Base-by-base conservation (phyloP, 2,888 invertebrate genomes). In the Andrena marginata region DNA sequence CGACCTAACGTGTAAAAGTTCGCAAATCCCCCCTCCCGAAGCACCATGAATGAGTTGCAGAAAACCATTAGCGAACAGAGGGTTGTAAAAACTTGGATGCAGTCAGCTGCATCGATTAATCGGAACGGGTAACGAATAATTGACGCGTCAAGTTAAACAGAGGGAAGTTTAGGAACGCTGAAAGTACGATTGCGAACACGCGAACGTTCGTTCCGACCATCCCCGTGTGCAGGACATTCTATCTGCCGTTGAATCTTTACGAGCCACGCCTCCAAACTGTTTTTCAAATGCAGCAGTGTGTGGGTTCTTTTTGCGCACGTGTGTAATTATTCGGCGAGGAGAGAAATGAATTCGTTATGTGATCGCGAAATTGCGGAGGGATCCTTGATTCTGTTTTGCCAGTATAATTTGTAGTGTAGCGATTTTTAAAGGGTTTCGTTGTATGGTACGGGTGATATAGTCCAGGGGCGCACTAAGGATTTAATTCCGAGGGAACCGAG, bases 91-190 rank as follows among this genome's bases (percentile, higher is more conserved):
- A 77, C 56, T 71, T 77, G 23, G 77, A 59, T 59, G 42, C 42
- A 48, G 64, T 13, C 33, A 29, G 35, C 7, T 10, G 48, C 31
- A 71, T 77, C 77, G 77, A 77, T 71, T 64, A 42, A 42, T 48
- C 56, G 71, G 29, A 56, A 71, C 71, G 63, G 42, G 29, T 63
- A 51, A 31, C 76, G 77, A 71, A 77, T 77, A 77, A 77, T 77
- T 77, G 71, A 77, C 56, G 64, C 56, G 72, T 23, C 77, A 77
- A 71, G 77, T 77, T 71, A 77, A 71, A 77, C 77, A 77, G 64
- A 71, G 56, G 42, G 62, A 42, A 59, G 33, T 71, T 70, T 64
- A 56, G 63, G 64, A 71, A 48, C 26, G 71, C 7, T 64, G 63
- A 71, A 77, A 64, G 33, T 77, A 62, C 77, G 64, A 77, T 63